Evolutionary conservation across 2,113 vertebrate genomes (phyloP), one percentile per base, ranked within the genome.

Genomic region (Ceyx cyanopectus): DNA sequence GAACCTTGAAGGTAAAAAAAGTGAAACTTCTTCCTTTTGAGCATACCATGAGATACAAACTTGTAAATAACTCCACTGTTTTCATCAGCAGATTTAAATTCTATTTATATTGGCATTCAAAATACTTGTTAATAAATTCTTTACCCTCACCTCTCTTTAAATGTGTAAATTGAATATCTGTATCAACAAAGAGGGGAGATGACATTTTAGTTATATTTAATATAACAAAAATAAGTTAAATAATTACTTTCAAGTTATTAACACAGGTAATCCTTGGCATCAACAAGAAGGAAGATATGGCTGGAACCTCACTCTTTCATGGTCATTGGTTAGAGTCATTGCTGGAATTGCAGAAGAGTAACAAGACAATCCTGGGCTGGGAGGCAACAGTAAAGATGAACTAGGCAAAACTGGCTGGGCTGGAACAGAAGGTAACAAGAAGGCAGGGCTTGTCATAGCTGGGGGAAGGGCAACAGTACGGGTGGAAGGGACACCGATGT

Each of bases 171-270:
- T 23, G n/a, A 50, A 12, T 57, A 57, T 18, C 9, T 29, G 41
- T 11, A 66, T 57, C 22, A 78, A 43, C 50, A 57, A 53, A 12
- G 8, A 58, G 10, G 20, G 14, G 11, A 69, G 10, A 54, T 12
- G 8, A 6, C 9, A 37, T 37, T 37, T 37, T 37, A 37, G 62
- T 32, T 43, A 4, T 14, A 20, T 75, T 75, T 81, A 69, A 75
- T 70, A 56, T 48, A 34, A 50, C 30, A 87, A 85, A 92, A 92
- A 94, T 89, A 96, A 90, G 2, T 92, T 92, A 95, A 75, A 81
- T 83, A 81, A 40, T 90, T 82, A 74, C 4, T 85, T 61, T 41
- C 30, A 18, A 82, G 10, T 20, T 67, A 63, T 46, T 19, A 45
- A 69, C 74, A 69, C 10, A 72, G 23, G 9, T 32, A 29, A 48